Percentiles rank a stretch among this genome's conserved stretches.
These are phyloP conservation scores for Zaprionus bogoriensis DNA, from an alignment of 2,888 invertebrate species.

Conservation along the genomic window DNA sequence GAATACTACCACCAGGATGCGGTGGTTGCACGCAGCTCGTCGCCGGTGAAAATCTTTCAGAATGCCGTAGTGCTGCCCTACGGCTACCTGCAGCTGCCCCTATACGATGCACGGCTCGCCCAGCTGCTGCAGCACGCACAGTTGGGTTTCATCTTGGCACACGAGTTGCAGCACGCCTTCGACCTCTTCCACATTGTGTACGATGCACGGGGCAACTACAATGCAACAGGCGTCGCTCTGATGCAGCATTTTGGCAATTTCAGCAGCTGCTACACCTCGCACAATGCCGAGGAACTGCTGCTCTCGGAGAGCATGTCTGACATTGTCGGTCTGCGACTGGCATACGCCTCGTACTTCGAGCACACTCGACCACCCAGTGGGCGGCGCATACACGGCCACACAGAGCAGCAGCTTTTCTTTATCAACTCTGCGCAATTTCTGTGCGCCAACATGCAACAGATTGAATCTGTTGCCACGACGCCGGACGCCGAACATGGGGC, in stretches of 20 bases:
- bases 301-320: constrained; percentile 74
- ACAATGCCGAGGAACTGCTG: constrained; percentile 27
- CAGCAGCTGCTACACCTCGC: constrained; percentile 54
- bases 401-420: constrained; percentile 62
- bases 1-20: constrained; percentile 61
- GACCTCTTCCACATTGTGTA: constrained; percentile 73
- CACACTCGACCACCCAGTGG: neutral
- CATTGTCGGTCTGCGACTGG: constrained; percentile 68
- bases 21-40: constrained; percentile 62
- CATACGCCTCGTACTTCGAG: constrained; percentile 61
- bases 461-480: constrained; percentile 34
- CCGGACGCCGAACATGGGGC: constrained; percentile 66
- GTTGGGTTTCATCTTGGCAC: constrained; percentile 73
- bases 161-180: constrained; percentile 75
- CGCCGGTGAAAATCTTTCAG: constrained; percentile 73
- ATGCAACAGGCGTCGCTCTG: constrained; percentile 56
- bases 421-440: constrained; percentile 76
- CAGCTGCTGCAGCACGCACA: constrained; percentile 63
- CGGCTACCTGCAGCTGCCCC: constrained; percentile 70
- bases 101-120: constrained; percentile 53
- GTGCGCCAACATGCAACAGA: constrained; percentile 65
- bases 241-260: constrained; percentile 62
- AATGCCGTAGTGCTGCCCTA: constrained; percentile 72
- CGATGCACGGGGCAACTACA: constrained; percentile 65
- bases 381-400: constrained; percentile 1